A percentile compares a stretch with the other conserved stretches of the same genome.
Conservation (phyloP, 2,888 invertebrate genomes). For the Mamestra brassicae region DNA sequence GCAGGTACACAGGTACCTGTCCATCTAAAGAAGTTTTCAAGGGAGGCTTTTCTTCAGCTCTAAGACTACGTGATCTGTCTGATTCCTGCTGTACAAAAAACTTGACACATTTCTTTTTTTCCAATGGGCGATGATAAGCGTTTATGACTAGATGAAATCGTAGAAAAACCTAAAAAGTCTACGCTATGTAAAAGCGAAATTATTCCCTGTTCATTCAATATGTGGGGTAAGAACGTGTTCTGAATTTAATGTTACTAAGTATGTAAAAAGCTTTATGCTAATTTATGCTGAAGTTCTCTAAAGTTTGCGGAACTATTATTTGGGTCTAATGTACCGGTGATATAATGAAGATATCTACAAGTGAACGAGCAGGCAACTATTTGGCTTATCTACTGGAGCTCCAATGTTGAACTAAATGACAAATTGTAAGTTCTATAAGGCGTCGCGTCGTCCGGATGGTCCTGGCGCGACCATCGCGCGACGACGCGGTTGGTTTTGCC, state of each 20-base stretch:
- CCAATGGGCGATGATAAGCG: background rate
- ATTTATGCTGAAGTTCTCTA: constrained; percentile 21
- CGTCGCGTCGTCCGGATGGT: too few species aligned
- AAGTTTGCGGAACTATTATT: constrained; percentile 27
- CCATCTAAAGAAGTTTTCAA: too few species aligned
- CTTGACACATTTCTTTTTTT: background rate
- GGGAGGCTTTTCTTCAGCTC: too few species aligned
- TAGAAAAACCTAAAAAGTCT: background rate
- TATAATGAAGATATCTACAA: background rate
- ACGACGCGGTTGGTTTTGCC: too few species aligned
- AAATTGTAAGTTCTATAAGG: too few species aligned
- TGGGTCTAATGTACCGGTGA: background rate
- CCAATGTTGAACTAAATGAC: background rate
- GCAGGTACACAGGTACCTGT: background rate
- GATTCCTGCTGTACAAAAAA: background rate
- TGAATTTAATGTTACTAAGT: constrained; percentile 9
- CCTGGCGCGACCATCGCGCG: too few species aligned
- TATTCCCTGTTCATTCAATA: background rate
- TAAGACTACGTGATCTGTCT: background rate
- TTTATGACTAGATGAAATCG: background rate
- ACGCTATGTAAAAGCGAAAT: background rate
- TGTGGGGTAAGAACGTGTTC: background rate
- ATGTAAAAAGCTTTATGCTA: constrained; percentile 5
- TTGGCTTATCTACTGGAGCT: background rate
- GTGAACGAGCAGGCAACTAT: background rate